Percentiles rank a stretch among this genome's conserved stretches.
These are phyloP conservation scores for Meles meles DNA, from an alignment of 2,113 vertebrate species.

Conservation along the genomic window DNA sequence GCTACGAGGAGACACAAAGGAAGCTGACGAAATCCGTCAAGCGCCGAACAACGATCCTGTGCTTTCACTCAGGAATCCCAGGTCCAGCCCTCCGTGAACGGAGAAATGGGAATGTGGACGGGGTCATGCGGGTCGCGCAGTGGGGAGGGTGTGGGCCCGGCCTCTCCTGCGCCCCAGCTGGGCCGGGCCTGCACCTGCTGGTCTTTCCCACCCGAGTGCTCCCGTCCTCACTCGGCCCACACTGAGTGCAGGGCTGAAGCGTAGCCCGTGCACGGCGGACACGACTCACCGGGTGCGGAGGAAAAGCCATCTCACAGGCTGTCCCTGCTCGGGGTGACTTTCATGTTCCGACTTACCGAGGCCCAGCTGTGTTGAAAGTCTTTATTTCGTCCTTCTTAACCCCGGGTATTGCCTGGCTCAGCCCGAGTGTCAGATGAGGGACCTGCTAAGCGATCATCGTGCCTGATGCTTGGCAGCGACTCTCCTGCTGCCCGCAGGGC, in stretches of 20 bases:
- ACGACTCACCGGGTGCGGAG: background rate
- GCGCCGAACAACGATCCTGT: accelerated
- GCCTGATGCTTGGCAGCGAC: accelerated
- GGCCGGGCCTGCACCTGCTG: background rate
- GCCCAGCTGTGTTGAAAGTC: slow-evolving; percentile 18
- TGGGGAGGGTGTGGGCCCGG: no score
- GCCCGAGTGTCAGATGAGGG: background rate
- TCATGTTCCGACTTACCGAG: background rate
- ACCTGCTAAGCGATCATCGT: background rate
- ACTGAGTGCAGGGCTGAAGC: accelerated
- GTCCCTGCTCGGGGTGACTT: background rate
- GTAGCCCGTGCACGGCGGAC: background rate
- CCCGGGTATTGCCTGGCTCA: background rate
- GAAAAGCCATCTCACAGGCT: background rate
- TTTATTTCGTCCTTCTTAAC: background rate
- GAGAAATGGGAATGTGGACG: background rate
- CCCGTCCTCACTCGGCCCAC: background rate
- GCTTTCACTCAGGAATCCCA: no score
- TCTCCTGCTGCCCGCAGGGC: background rate
- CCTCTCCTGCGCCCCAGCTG: background rate
- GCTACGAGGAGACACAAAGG: background rate
- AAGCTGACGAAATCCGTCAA: background rate
- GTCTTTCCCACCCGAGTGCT: no score
- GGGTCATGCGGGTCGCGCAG: accelerated
- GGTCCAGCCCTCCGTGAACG: background rate